Base-by-base conservation (phyloP, 2,888 invertebrate species). In the Scaptomyza reducta region DNA sequence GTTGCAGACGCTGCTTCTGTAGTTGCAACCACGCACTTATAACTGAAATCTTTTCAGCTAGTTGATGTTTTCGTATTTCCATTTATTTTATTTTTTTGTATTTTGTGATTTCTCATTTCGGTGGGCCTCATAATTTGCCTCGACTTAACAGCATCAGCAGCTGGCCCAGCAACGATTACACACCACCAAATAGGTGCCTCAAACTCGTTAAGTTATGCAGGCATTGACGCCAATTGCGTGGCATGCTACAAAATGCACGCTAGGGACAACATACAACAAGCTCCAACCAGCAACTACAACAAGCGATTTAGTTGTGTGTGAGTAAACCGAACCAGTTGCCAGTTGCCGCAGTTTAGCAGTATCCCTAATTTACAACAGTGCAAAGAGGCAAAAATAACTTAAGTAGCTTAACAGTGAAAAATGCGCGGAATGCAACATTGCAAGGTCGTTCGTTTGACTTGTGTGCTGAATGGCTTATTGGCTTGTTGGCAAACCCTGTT, bases 331-430 rank as follows among this genome's bases (percentile, higher is more conserved):
- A 77, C 74, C 70, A 68, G 77, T 77, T 77, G 73, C 70, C 70
- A 71, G 77, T 77, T 77, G 69, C 42, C 49, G 41, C 49, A 75
- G 35, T 29, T 2, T 22, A 22, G 38, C 9, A 38, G 51, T 41
- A 69, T 70, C 70, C 87, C 79, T 71, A 77, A 83, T 78, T 79
- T 79, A 70, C 77, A 77, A 75, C 79, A 86, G 87, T 87, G 87
- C 85, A 84, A 87, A 81, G 75, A 82, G 77, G 70, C 58, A 65
- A 69, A 80, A 79, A 74, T 76, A 74, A 67, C 64, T 76, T 58
- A 70, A 73, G 83, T 81, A 77, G 70, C 79, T 82, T 74, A 79
- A 70, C 81, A 87, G 87, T 87, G 84, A 87, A 89, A 89, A 87
- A 89, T 89, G 87, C 77, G 80, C 69, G 88, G 83, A 89, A 89